Evolutionary conservation across 2,113 vertebrate genomes (phyloP), one percentile per base, ranked within the genome.

Genomic region (Meriones unguiculatus): DNA sequence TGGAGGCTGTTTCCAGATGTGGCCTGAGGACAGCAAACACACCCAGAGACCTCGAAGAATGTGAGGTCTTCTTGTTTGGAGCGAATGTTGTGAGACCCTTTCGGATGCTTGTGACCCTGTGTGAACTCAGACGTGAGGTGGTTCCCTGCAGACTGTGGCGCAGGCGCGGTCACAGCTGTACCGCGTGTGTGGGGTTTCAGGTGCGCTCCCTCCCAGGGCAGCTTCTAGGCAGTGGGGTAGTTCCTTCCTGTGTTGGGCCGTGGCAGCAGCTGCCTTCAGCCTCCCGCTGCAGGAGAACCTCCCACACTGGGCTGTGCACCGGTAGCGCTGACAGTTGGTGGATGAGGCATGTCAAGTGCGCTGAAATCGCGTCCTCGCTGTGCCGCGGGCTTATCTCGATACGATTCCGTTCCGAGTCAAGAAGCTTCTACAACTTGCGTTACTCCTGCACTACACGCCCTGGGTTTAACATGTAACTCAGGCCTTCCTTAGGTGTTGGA

Each of bases 1-100:
- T 95, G 85, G 72, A 77, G 70, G 7, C 76, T 97, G 69, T 96
- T 95, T 92, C 46, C 65, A 77, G 59, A 65, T 62, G 14, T 41
- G 41, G 59, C 84, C 69, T 72, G 67, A 9, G 11, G 65, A 87
- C 90, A 57, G 18, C 67, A 81, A 80, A 87, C 14, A 20, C 7
- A 65, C 25, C 70, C 52, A 89, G 73, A 94, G 38, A 1, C 15
- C 70, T 52, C 65, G 32, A 24, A 54, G 59, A 89, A 69, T 93
- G 50, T 70, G 90, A 87, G 1, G 12, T 5, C 2, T 10, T 5
- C 67, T 54, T 12, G 4, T 46, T 13, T 17, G 18, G 28, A n/a
- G 69, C 12, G 38, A 28, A 10, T 3, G 14, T 62, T 18, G 24
- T 25, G 20, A 81, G 35, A 69, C 15, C 8, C 18, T n/a, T n/a